These are phyloP conservation scores for Lagodon rhomboides DNA, from an alignment of 2,797 vertebrate species.

Conservation along the genomic window DNA sequence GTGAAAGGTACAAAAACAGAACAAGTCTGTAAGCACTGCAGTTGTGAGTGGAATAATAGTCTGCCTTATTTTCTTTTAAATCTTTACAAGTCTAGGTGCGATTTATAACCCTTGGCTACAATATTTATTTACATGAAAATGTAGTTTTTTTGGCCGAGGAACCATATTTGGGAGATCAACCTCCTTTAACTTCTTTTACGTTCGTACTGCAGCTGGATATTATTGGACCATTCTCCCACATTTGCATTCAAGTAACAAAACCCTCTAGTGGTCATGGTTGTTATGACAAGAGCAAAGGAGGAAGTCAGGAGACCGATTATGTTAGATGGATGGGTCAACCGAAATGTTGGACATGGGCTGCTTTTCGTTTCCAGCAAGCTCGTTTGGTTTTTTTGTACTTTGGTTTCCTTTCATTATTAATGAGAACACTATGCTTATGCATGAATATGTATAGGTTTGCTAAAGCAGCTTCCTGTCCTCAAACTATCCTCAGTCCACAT, in stretches of 20 bases:
- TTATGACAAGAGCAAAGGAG: neutral
- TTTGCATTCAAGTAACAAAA: neutral
- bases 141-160: no score
- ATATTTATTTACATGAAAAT: no score
- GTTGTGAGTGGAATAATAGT: no score
- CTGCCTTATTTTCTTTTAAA: no score
- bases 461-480: slow-evolving; percentile 1
- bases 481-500: neutral
- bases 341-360: neutral
- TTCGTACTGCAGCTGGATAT: no score
- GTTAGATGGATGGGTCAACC: neutral
- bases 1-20: no score
- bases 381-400: neutral
- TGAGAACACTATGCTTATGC: neutral
- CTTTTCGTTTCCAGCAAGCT: neutral
- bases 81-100: no score
- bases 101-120: no score
- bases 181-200: no score
- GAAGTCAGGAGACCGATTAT: neutral
- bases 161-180: no score
- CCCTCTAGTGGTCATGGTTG: neutral
- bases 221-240: neutral
- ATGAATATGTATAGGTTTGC: neutral
- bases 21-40: no score
- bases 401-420: neutral